Evolutionary conservation across 1,140 invertebrate species (phyloP).

Genomic region (Parasteatoda tepidariorum): DNA sequence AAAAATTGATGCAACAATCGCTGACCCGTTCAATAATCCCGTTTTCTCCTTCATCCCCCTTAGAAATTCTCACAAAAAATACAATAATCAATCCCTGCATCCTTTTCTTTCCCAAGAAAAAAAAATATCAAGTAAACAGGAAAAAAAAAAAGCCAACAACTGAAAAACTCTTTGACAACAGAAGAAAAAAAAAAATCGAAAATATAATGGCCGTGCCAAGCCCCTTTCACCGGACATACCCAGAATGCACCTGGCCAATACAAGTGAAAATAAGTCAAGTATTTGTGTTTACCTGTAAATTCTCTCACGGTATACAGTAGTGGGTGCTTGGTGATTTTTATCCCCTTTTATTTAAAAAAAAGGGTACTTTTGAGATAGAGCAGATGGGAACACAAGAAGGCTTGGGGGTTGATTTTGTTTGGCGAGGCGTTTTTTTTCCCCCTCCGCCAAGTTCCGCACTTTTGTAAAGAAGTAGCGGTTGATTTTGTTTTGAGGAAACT

Average conservation of each 20-base stretch:
- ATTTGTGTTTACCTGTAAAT: constrained; percentile 24
- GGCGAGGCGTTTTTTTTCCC: not conserved
- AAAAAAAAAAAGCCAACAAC: not conserved
- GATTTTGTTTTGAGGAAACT: not conserved
- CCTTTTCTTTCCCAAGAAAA: constrained; percentile 25
- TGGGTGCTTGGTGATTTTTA: not conserved
- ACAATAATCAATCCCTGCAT: not conserved
- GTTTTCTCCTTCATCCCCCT: not conserved
- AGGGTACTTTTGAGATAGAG: not conserved
- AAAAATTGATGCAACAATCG: not conserved
- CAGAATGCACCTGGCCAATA: constrained; percentile 6
- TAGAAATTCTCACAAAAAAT: too few relatives aligned
- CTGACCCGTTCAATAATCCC: constrained; percentile 15
- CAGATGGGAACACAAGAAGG: not conserved
- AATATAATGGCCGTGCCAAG: too few relatives aligned
- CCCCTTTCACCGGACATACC: not conserved
- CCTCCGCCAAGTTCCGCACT: constrained; percentile 5
- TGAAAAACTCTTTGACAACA: constrained; percentile 24
- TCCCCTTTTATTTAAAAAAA: not conserved
- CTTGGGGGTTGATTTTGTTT: constrained; percentile 15
- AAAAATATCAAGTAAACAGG: constrained; percentile 13
- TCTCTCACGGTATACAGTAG: constrained; percentile 21
- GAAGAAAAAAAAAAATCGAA: not conserved
- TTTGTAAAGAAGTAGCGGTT: not conserved
- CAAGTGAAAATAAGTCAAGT: constrained; percentile 36